These are phyloP conservation scores for Athetis lepigone DNA, from an alignment of 2,888 invertebrate species.

Conservation along the genomic window DNA sequence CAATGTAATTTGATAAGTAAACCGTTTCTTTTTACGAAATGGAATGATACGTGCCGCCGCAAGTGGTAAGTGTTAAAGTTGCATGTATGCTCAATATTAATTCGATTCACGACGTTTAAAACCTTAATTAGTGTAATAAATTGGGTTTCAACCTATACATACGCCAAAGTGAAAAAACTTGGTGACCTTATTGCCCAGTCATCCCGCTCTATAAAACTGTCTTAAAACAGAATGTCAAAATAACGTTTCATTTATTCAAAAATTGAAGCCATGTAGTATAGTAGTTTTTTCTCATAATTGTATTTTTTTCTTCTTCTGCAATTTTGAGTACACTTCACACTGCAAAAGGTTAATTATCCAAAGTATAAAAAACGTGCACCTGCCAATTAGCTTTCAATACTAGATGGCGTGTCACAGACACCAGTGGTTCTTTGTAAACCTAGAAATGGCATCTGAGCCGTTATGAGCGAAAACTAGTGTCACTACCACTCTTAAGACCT, in stretches of 20 bases:
- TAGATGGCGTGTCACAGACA: constrained; percentile 61
- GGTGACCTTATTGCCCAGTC: constrained; percentile 40
- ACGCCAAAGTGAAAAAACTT: constrained; percentile 26
- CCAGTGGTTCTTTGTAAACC: constrained; percentile 53
- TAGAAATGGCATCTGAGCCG: constrained; percentile 64
- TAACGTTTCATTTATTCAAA: constrained; percentile 50
- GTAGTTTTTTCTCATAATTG: constrained; percentile 44
- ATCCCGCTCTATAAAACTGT: constrained; percentile 26
- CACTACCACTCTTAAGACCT: constrained; percentile 48
- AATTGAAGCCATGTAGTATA: constrained; percentile 34
- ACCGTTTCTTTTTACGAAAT: not conserved
- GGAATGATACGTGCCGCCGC: constrained; percentile 7
- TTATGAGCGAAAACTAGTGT: constrained; percentile 55
- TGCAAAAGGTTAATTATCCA: constrained; percentile 68
- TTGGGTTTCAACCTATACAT: not conserved
- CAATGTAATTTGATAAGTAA: constrained; percentile 35
- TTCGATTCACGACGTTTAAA: not conserved
- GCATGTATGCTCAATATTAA: constrained; percentile 11
- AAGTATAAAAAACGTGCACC: constrained; percentile 66
- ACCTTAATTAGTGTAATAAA: constrained; percentile 27
- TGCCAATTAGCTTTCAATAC: constrained; percentile 67
- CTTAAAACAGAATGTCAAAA: constrained; percentile 46
- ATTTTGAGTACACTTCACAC: constrained; percentile 60
- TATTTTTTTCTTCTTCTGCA: constrained; percentile 40
- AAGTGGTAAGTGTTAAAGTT: constrained; percentile 10